A percentile compares a stretch with the other conserved stretches of the same genome.
phyloP scores from a whole-genome alignment of 2,797 vertebrate genomes.

The Loris lydekkerianus region DNA sequence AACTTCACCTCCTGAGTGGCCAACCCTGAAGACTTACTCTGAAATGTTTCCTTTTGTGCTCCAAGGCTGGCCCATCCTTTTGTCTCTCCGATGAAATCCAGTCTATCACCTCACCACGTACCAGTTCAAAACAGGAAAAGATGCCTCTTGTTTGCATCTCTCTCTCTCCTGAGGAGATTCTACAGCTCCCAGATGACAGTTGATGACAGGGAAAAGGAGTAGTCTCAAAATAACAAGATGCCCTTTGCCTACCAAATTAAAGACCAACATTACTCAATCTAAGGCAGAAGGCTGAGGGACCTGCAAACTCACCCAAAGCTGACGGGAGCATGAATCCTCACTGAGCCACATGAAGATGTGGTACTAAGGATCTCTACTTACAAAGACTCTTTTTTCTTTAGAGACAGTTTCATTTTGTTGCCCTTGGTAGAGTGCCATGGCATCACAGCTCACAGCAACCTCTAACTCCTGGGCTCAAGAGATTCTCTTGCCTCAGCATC shows the following conservation, averaged over 20 bases:
- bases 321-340: neutral
- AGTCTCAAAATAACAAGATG: conserved; percentile 71
- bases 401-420: too few relatives aligned
- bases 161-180: conserved; percentile 17
- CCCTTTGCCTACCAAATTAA: conserved; percentile 75
- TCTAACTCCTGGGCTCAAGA: too few relatives aligned
- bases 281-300: neutral
- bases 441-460: too few relatives aligned
- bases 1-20: neutral
- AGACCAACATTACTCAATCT: conserved; percentile 57
- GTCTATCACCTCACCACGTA: neutral
- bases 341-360: neutral
- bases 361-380: neutral
- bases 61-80: neutral
- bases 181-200: conserved; percentile 26
- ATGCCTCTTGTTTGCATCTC: neutral
- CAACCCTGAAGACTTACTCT: neutral
- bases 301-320: neutral
- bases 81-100: neutral
- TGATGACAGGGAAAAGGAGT: neutral
- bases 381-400: neutral
- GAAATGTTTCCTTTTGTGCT: neutral
- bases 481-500: too few relatives aligned
- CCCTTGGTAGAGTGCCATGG: too few relatives aligned
- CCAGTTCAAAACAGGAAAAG: neutral